A percentile compares a stretch with the other conserved stretches of the same genome.
phyloP scores from a whole-genome alignment of 2,113 vertebrate genomes.

The Puffinus mauretanicus region DNA sequence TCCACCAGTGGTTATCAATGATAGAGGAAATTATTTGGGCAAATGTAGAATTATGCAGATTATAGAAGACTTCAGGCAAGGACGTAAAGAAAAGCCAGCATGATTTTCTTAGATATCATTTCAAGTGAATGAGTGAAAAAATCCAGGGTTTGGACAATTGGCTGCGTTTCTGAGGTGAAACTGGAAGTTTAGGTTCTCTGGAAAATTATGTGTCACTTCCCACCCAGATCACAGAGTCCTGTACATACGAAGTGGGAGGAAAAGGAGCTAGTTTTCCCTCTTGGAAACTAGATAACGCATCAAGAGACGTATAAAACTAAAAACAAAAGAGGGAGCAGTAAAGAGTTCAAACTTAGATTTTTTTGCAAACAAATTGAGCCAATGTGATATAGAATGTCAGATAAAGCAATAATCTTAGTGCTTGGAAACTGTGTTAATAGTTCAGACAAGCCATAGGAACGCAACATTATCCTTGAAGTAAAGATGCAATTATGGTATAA shows the following conservation, averaged over 20 bases:
- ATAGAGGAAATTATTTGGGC: slow-evolving; percentile 4
- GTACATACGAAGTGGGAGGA: neutral
- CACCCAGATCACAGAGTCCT: neutral
- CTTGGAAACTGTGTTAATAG: neutral
- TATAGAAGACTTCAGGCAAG: neutral
- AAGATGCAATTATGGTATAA: neutral
- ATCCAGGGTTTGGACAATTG: neutral
- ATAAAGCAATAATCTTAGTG: neutral
- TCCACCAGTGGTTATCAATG: slow-evolving; percentile 1
- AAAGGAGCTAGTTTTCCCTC: neutral
- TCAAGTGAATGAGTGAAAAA: neutral
- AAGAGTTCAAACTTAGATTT: neutral
- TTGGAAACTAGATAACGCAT: neutral
- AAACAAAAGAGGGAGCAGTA: neutral
- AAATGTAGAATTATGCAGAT: neutral
- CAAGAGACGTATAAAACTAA: neutral
- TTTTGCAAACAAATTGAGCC: neutral
- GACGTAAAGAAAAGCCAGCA: neutral
- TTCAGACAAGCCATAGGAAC: neutral
- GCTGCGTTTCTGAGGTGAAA: neutral
- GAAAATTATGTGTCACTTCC: neutral
- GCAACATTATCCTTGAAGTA: neutral
- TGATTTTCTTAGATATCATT: neutral
- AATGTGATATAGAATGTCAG: neutral
- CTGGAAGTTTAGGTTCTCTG: neutral